These are phyloP conservation scores for Drosophila mimetica DNA, from an alignment of 2,888 invertebrate genomes.

Conservation along the genomic window DNA sequence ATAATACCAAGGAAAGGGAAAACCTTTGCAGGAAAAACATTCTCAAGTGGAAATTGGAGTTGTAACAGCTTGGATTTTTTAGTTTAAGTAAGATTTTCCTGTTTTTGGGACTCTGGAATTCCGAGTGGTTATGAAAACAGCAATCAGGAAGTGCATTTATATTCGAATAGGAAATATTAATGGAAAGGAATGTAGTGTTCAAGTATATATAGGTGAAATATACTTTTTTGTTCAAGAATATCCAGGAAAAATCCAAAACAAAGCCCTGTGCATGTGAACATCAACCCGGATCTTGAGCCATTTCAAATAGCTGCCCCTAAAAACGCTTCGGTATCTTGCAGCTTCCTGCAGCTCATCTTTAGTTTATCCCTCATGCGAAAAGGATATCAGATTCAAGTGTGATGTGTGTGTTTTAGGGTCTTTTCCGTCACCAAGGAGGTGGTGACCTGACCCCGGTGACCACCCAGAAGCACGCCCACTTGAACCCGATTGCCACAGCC, in stretches of 20 bases:
- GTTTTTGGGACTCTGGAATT: no score
- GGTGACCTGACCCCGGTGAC: conserved; percentile 27
- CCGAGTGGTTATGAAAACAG: no score
- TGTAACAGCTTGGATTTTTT: not conserved
- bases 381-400: conserved; percentile 24
- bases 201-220: no score
- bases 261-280: conserved; percentile 7
- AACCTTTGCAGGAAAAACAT: not conserved
- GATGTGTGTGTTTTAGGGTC: conserved; percentile 15
- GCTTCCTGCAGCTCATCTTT: conserved; percentile 9
- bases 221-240: no score
- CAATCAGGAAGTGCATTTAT: not conserved
- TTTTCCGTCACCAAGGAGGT: not conserved
- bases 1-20: not conserved
- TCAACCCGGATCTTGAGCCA: conserved; percentile 16
- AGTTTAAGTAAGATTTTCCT: not conserved
- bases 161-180: not conserved
- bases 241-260: not conserved
- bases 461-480: conserved; percentile 34
- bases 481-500: conserved; percentile 15
- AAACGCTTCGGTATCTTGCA: not conserved
- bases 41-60: not conserved
- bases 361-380: conserved; percentile 18
- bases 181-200: not conserved
- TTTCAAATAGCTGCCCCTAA: conserved; percentile 12